Base-by-base conservation (phyloP, 1,140 invertebrate genomes). In the Holcopasites calliopsidis region DNA sequence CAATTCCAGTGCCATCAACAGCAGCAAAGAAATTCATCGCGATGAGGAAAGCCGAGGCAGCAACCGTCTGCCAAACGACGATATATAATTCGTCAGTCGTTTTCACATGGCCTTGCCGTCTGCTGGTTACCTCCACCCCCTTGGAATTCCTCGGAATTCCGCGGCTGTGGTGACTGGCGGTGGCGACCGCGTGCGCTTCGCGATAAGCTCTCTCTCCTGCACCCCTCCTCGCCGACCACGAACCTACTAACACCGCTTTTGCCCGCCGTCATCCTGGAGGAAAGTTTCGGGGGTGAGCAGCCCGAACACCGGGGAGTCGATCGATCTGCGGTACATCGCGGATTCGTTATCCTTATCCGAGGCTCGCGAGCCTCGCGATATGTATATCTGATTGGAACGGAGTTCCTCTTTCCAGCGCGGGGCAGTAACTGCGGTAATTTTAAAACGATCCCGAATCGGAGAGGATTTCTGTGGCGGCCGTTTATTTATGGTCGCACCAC, bases 151-250 rank as follows among this genome's bases (percentile, higher is more conserved):
- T 50, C 50, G 78, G 78, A 84, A 83, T 84, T 80, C 77, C 74
- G 75, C 82, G 80, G 73, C 73, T 73, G 60, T 64, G 84, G 87
- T 88, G 88, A 88, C 87, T 89, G 86, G 86, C 86, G 87, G 86
- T 86, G 85, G 87, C 84, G 87, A 88, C 89, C 88, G 89, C 88
- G 87, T 89, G 88, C 88, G 76, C 87, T 86, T 84, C 74, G 85
- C 88, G 89, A 90, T 90, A 89, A 90, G 89, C 88, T 75, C 73
- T 76, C 73, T 74, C 78, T 74, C 23, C 75, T 26, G 57, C 55
- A 60, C 42, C 60, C 60, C 65, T 44, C 44, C 71, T 23, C 11
- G 7, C 8, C 26, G 4, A 31, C 18, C 69, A 57, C 23, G 65
- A 31, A 70, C 42, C 64, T 50, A 13, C n/a, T n/a, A n/a, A n/a